A percentile compares a stretch with the other conserved stretches of the same genome.
phyloP scores from a whole-genome alignment of 2,797 vertebrate species.

The Poeciliopsis turneri region DNA sequence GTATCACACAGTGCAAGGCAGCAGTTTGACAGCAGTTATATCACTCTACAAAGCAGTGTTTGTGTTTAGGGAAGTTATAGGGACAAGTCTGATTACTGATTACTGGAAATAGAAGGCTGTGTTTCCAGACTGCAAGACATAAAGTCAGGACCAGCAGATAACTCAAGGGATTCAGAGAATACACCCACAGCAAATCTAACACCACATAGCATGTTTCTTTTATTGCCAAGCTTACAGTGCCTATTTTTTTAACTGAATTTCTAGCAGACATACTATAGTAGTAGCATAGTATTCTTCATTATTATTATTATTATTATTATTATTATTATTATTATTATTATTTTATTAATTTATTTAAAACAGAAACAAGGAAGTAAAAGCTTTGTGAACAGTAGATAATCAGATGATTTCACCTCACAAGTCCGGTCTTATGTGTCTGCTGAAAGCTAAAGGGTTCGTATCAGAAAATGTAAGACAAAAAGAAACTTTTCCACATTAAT shows the following conservation, averaged over 20 bases:
- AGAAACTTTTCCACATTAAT: neutral
- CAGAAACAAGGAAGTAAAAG: neutral
- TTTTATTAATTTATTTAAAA: neutral
- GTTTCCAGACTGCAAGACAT: neutral
- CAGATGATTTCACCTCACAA: neutral
- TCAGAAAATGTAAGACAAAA: neutral
- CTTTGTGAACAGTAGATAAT: neutral
- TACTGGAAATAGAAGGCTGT: constrained; percentile 18
- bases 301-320: too few relatives aligned
- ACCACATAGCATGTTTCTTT: neutral
- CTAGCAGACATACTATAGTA: neutral
- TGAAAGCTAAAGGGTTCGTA: neutral
- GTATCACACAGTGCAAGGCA: neutral
- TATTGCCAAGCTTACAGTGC: neutral
- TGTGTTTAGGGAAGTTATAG: constrained; percentile 23
- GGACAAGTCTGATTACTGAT: constrained; percentile 24
- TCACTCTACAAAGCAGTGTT: neutral
- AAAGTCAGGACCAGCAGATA: neutral
- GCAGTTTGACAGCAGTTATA: constrained; percentile 6
- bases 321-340: too few relatives aligned
- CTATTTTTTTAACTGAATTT: neutral
- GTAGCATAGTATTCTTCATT: too few relatives aligned
- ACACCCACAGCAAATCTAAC: neutral
- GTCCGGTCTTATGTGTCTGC: neutral
- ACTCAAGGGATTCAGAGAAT: neutral